Base-by-base conservation (phyloP, 2,113 vertebrate genomes). In the Irena cyanogastra region DNA sequence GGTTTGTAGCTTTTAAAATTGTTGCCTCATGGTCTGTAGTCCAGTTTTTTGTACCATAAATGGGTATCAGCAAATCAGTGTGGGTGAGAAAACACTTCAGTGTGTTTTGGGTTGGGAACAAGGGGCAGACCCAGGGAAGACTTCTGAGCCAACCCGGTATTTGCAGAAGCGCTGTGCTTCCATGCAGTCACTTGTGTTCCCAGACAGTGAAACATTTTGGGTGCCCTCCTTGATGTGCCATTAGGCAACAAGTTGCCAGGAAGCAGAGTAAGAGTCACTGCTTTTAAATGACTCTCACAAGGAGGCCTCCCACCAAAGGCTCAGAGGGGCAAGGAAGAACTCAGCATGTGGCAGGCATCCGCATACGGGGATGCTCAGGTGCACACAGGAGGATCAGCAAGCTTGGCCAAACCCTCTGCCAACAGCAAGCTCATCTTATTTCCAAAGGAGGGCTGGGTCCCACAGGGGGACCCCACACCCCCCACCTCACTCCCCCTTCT, bases 321-420 rank as follows among this genome's bases (percentile, higher is more conserved):
- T 65, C 9, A 5, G n/a, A 56, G 44, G 4, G 0, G 21, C 33
- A 35, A 35, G 23, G 82, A 56, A 2, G 26, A 57, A 0, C 27
- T 33, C 68, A 30, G 35, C 0, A 0, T 1, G 7, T 35, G 39
- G 41, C 57, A 89, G 24, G 31, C 33, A 11, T 37, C 33, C 3
- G 1, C 1, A 0, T 5, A 5, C 3, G 2, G 44, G 17, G 39
- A 45, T 13, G 20, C 15, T 18, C 0, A 5, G 35, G 20, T 57
- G 30, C 27, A 39, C 4, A 0, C 6, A 6, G 37, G 2, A 11
- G 37, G 61, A 52, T 72, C 28, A 69, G 74, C 26, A 57, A 30
- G 24, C 22, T 76, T 3, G 12, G 49, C 31, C 72, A 69, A 61
- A 70, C 12, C 50, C 50, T 26, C 10, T 15, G 42, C 42, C n/a